Percentiles rank a stretch among this genome's conserved stretches.
These are phyloP conservation scores for Drosophila phalerata DNA, from an alignment of 2,888 invertebrate species.

Conservation along the genomic window DNA sequence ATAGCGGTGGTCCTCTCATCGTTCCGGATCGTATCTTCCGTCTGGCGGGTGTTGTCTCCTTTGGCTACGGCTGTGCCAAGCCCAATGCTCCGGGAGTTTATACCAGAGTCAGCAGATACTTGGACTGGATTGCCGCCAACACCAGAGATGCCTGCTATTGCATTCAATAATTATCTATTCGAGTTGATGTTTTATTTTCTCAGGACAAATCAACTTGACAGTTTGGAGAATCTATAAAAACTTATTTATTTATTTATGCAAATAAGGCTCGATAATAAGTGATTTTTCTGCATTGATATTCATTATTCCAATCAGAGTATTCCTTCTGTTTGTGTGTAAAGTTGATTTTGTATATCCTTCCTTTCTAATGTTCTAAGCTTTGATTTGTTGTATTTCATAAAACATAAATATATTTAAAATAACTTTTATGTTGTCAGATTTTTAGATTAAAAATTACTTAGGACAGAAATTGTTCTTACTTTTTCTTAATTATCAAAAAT, in stretches of 20 bases:
- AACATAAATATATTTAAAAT: no score
- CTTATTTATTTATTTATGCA: background rate
- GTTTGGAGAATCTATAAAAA: background rate
- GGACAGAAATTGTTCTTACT: no score
- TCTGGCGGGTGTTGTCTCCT: constrained; percentile 83
- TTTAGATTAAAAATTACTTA: no score
- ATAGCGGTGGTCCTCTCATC: constrained; percentile 84
- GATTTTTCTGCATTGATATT: no score
- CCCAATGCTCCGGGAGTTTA: constrained; percentile 84
- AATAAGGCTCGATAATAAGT: no score
- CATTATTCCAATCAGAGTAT: no score
- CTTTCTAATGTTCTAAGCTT: background rate
- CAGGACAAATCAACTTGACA: background rate
- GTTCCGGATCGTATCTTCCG: constrained; percentile 78
- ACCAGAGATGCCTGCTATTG: constrained; percentile 83
- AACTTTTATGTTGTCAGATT: background rate
- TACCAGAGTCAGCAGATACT: constrained; percentile 82
- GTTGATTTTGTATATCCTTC: no score
- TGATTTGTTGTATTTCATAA: background rate
- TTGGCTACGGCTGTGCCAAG: constrained; percentile 83
- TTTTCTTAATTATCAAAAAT: no score
- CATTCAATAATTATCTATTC: constrained; percentile 27
- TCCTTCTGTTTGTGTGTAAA: no score
- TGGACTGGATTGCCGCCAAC: constrained; percentile 82
- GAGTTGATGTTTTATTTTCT: background rate